Base-by-base conservation (phyloP, 2,888 invertebrate species). In the Ormyrus rosae region DNA sequence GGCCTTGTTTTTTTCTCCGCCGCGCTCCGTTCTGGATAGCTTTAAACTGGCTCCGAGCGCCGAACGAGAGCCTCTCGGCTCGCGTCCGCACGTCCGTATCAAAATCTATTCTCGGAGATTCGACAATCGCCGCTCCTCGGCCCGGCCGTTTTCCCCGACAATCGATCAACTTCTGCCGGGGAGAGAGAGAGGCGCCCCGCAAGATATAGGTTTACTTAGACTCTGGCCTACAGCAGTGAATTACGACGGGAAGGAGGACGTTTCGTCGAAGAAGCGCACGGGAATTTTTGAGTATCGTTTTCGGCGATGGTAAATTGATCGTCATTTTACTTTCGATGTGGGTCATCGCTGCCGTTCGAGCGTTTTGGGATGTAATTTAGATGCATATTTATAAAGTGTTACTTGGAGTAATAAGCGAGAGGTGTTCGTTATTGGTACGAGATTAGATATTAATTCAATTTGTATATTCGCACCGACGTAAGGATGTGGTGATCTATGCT, bases 101-200 rank as follows among this genome's bases (percentile, higher is more conserved):
- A 65, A 63, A 71, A 70, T 80, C 80, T 80, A 80, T 80, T 80
- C 65, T 70, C 34, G 70, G 75, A 75, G 69, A 63, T 70, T 73
- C 80, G 70, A 75, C 70, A 70, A 74, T 69, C 64, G 55, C 51
- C 50, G 67, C 9, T 51, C 50, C 11, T 7, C 53, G 64, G 56
- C 10, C 60, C 61, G 65, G 53, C 68, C 69, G 50, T 60, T 46
- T 60, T 53, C 46, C 34, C 46, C 64, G 70, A n/a, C 65, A 34
- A 75, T 80, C 80, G 75, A 70, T 80, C 70, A 70, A 65, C 48
- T 48, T 51, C 11, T n/a, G 10, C 45, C 11, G 48, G 6, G 11
- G n/a, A 10, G 19, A 48, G 48, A n/a, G n/a, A n/a, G 48, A 11
- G 6, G 19, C n/a, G 46, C 45, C 4, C 5, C 6, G 2, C 11